Evolutionary conservation across 2,888 invertebrate species (phyloP), one percentile per base, ranked within the genome.

Genomic region (Chaitophorus viminalis): DNA sequence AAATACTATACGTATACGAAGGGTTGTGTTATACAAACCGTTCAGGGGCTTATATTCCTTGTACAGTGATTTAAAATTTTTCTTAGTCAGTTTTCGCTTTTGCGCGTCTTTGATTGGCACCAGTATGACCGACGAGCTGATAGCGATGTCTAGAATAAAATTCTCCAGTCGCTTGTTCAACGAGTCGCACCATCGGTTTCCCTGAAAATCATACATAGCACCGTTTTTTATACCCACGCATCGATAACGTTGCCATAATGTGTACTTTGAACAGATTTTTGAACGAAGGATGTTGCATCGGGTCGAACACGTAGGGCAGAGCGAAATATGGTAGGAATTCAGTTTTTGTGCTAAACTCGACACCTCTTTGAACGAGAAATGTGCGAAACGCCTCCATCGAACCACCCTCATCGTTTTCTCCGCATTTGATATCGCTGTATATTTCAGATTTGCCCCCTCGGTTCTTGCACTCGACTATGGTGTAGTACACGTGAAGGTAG

Each of bases 271-370:
- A 93, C 75, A 94, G 90, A 89, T 93, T 92, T 81, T 91, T 91
- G 90, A 93, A 93, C 36, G 93, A 92, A 0, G 93, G 92, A 90
- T 93, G 93, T 46, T 91, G 90, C 86, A 91, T 91, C 1, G 93
- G 93, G 89, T 93, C 92, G 52, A 92, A 91, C n/a, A 93, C 92
- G 90, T 92, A 93, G 0, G 93, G 93, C 36, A 94, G 91, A 52
- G 93, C 93, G 90, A 93, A 93, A 89, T 92, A 93, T 5, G 93
- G 93, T 74, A 93, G 91, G 89, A 93, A 92, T 88, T 93, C 93
- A 72, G 92, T 91, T 65, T 93, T 93, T 88, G 92, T 92, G 89
- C 93, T 92, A 78, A 93, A 91, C 72, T 91, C 91, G 33, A 92
- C 91, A 39, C 93, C 93, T 88, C 91, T 90, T n/a, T 91, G 91